Conservation (phyloP, 2,113 vertebrate species). For the Bubo scandiacus region DNA sequence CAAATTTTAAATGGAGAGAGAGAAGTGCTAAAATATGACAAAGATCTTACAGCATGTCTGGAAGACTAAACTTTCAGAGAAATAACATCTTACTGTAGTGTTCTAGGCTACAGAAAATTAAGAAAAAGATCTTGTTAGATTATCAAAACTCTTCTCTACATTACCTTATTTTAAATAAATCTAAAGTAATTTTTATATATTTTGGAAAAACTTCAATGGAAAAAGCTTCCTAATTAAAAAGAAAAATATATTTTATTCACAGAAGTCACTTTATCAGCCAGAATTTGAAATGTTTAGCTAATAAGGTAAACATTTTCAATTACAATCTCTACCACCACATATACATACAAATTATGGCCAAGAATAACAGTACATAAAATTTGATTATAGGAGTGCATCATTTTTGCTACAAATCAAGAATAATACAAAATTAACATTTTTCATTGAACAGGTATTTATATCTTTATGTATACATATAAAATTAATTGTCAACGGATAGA, state of each 20-base stretch:
- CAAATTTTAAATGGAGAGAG: neutral
- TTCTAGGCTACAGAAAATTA: neutral
- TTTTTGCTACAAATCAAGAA: neutral
- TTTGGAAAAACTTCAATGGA: fast-evolving
- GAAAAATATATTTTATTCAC: neutral
- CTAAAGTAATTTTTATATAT: neutral
- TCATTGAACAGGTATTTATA: neutral
- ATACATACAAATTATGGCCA: neutral
- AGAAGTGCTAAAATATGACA: neutral
- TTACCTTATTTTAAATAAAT: neutral
- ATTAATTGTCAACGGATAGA: neutral
- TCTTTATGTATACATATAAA: neutral
- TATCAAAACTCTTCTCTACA: neutral
- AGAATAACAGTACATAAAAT: fast-evolving
- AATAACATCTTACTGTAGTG: neutral
- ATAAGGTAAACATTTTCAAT: neutral
- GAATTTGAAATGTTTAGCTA: neutral
- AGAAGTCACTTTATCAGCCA: neutral
- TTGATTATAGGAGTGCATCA: fast-evolving
- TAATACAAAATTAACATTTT: neutral
- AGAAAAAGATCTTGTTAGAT: neutral
- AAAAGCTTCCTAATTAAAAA: neutral
- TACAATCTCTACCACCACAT: neutral
- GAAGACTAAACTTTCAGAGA: neutral
- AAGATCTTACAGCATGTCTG: neutral